Conservation (phyloP, 2,888 invertebrate genomes). For the Lamellibrachia columna region DNA sequence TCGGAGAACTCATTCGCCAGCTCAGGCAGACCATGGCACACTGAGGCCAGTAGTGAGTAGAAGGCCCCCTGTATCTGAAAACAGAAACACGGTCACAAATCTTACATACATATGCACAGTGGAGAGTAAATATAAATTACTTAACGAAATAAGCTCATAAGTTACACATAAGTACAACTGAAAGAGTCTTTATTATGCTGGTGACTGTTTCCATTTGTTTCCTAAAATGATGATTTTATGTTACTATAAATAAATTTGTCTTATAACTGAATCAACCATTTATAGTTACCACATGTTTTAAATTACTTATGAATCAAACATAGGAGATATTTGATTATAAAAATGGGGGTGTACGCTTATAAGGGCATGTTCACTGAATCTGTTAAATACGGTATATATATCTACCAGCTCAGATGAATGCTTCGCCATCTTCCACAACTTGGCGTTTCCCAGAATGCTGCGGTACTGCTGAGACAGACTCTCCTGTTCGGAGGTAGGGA, state of each 20-base stretch:
- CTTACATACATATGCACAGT: not conserved
- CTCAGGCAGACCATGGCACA: constrained; percentile 72
- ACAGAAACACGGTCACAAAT: constrained; percentile 20
- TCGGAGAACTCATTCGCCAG: constrained; percentile 71
- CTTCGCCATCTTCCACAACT: constrained; percentile 80
- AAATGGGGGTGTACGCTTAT: too few species aligned
- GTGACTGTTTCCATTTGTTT: too few species aligned
- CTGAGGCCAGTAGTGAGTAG: constrained; percentile 72
- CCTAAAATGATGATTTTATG: too few species aligned
- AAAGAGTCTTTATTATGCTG: too few species aligned
- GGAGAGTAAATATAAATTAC: too few species aligned
- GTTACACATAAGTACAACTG: too few species aligned
- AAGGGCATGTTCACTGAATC: not conserved
- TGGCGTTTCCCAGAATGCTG: constrained; percentile 71
- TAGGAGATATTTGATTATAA: too few species aligned
- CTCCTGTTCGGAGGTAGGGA: constrained; percentile 69
- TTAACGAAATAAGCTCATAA: too few species aligned
- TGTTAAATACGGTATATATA: not conserved
- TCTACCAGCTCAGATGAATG: constrained; percentile 50
- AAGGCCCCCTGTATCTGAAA: constrained; percentile 70
- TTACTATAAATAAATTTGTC: too few species aligned
- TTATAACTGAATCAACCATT: too few species aligned
- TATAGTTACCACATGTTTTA: too few species aligned
- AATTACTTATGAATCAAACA: too few species aligned
- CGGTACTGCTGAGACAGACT: constrained; percentile 67